Base-by-base conservation (phyloP, 2,797 vertebrate genomes). In the Acanthurus tractus region DNA sequence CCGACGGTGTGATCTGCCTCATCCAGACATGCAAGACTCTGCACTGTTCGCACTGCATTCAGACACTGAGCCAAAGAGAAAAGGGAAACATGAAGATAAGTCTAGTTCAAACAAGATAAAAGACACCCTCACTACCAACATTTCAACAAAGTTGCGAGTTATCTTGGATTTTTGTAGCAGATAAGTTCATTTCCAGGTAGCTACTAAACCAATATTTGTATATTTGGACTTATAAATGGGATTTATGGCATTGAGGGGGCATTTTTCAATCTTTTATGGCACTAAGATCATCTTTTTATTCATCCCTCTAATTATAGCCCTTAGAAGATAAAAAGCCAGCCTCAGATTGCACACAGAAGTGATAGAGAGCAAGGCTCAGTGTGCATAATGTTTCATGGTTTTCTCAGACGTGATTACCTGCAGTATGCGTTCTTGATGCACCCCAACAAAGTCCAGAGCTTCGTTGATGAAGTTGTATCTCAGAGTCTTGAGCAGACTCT, bases 1-100 rank as follows among this genome's bases (percentile, higher is more conserved):
- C 97, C 97, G 50, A 99, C 98, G 0, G 98, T 99, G 92, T 99
- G 97, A 80, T 99, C 98, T 0, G 98, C 98, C 93, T 99, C 98
- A 57, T 99, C 98, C 80, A 99, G 86, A 89, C 98, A 99, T 3
- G 97, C 95, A 84, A 99, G 86, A 48, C 96, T 98, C 95, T 98
- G 98, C 8, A 98, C 97, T 0, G 96, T 98, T 58, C 98, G 95
- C 70, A 99, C 98, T 0, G 98, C 98, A 0, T 96, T 97, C 89
- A 99, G 94, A 91, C 98, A 99, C 98, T 99, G 88, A n/a, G 54
- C 49, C 8, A 55, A 34, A 62, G 13, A 63, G 11, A 70, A 18
- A 10, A 69, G 0, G 20, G 5, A 1, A 14, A 44, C 20, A 1
- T 25, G 14, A 29, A 4, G 10, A 15, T 13, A 2, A 61, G 2